Conservation (phyloP, 37 sponge, comb jelly and placozoan species). For the Chondrosia reniformis region DNA sequence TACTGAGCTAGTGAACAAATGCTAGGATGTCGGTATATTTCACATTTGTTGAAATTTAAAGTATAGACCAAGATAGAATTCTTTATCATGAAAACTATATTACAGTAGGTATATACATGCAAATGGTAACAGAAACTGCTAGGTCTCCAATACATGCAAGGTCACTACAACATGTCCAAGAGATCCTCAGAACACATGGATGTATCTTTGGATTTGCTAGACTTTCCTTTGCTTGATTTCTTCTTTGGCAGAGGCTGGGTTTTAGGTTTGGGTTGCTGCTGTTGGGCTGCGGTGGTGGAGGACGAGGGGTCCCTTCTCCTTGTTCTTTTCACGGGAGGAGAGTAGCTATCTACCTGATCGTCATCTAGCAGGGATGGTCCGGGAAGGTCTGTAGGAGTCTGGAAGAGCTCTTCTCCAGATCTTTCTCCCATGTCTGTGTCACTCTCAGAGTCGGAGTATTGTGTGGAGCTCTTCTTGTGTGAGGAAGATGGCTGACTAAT, state of each 20-base stretch:
- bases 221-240: neutral
- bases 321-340: conserved; percentile 33
- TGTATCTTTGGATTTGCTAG: neutral
- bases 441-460: neutral
- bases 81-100: too few relatives aligned
- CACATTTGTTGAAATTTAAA: too few relatives aligned
- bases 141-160: too few relatives aligned
- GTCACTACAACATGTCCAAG: conserved; percentile 19
- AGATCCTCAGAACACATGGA: conserved; percentile 28
- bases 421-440: neutral
- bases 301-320: neutral
- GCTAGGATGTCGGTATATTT: too few relatives aligned
- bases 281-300: neutral
- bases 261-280: neutral
- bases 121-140: too few relatives aligned
- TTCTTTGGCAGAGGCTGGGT: neutral
- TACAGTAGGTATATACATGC: too few relatives aligned
- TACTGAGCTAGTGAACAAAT: too few relatives aligned
- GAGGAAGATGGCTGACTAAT: neutral
- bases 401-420: neutral
- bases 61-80: too few relatives aligned
- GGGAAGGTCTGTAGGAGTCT: neutral
- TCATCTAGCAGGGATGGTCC: conserved; percentile 13
- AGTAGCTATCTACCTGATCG: neutral
- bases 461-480: neutral